Conservation (phyloP, 2,797 vertebrate species). For the Pipistrellus pygmaeus region DNA sequence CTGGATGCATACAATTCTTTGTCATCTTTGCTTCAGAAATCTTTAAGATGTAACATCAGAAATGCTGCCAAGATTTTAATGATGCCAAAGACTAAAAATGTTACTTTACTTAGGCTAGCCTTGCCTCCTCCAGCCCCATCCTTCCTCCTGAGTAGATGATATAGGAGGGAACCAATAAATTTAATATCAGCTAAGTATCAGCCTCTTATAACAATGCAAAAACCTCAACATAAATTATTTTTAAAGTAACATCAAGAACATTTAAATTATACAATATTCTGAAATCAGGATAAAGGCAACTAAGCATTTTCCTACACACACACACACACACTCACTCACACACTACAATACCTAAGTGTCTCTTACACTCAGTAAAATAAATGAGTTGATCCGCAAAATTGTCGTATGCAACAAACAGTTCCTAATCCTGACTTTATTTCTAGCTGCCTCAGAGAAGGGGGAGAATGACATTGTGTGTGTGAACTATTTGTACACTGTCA, state of each 20-base stretch:
- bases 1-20: neutral
- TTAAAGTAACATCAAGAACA: slow-evolving; percentile 1
- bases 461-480: neutral
- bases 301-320: neutral
- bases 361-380: neutral
- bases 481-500: neutral
- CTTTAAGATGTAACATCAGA: slow-evolving; percentile 28
- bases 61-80: neutral
- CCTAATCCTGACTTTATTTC: neutral
- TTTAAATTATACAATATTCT: slow-evolving; percentile 5
- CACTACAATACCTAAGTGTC: neutral
- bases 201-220: neutral
- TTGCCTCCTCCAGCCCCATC: neutral
- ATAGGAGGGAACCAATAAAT: neutral
- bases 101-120: neutral
- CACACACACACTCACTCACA: neutral
- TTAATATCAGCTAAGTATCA: neutral
- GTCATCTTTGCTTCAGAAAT: slow-evolving; percentile 37
- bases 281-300: slow-evolving; percentile 42
- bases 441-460: neutral
- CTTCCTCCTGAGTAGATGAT: neutral
- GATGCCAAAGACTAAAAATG: neutral
- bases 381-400: neutral
- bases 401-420: neutral
- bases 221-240: slow-evolving; percentile 3